Percentiles rank a stretch among this genome's conserved stretches.
phyloP scores from a whole-genome alignment of 2,113 vertebrate genomes.

The Myotis brandtii region DNA sequence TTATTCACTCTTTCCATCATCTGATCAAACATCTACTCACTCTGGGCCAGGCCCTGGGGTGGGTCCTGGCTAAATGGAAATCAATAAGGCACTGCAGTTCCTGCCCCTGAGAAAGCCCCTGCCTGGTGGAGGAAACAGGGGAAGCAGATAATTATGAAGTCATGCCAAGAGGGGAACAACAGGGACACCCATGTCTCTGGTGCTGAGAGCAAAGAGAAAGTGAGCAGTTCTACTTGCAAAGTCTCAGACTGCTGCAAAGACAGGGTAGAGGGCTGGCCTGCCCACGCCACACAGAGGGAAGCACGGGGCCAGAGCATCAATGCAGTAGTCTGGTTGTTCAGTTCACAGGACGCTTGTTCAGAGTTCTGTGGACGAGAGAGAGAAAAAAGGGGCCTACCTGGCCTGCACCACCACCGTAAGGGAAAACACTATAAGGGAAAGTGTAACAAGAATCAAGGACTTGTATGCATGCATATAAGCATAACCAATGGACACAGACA shows the following conservation, averaged over 20 bases:
- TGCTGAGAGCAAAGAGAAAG: background rate
- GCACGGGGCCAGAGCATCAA: background rate
- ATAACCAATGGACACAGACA: too few relatives aligned
- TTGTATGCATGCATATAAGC: too few relatives aligned
- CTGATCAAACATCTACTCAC: background rate
- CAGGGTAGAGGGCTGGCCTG: background rate
- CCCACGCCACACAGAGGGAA: background rate
- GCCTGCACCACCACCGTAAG: background rate
- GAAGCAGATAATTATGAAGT: constrained; percentile 66
- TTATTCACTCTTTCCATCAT: background rate
- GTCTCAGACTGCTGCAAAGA: background rate
- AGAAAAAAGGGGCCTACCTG: background rate
- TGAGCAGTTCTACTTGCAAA: background rate
- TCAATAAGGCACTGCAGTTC: constrained; percentile 59
- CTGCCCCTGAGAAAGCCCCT: constrained; percentile 64
- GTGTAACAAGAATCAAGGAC: background rate
- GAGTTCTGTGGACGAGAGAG: background rate
- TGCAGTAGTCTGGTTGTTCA: background rate
- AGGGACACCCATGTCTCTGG: constrained; percentile 6
- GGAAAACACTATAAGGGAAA: background rate
- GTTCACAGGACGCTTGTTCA: background rate
- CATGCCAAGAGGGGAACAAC: constrained; percentile 1
- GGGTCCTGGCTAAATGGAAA: constrained; percentile 61
- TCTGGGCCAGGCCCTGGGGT: background rate
- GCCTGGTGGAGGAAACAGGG: constrained; percentile 69